Evolutionary conservation across 2,113 vertebrate genomes (phyloP).

Genomic region (Hirundichthys speculiger): DNA sequence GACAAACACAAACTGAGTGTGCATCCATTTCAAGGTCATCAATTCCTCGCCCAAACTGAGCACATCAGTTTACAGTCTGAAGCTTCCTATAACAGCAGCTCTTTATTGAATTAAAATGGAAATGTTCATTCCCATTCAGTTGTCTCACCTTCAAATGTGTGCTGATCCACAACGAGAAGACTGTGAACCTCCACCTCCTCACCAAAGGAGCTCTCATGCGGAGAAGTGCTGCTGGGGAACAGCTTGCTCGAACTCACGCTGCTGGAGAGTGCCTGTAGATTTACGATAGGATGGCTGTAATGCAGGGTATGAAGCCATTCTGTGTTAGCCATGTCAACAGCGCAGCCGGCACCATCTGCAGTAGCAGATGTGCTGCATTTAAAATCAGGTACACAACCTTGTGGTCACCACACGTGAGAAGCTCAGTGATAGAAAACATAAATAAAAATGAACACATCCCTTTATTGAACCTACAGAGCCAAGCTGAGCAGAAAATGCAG

Average conservation of each 20-base stretch:
- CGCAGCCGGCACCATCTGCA: slow-evolving; percentile 40
- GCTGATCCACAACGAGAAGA: slow-evolving; percentile 97
- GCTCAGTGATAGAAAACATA: slow-evolving; percentile 35
- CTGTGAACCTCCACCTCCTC: slow-evolving; percentile 99
- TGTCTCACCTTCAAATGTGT: slow-evolving; percentile 95
- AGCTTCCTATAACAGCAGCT: no score
- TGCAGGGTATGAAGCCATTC: slow-evolving; percentile 20
- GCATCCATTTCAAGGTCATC: no score
- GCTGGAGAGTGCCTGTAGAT: slow-evolving; percentile 90
- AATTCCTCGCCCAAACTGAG: no score
- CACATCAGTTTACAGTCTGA: no score
- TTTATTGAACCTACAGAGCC: slow-evolving; percentile 15
- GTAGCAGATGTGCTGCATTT: slow-evolving; percentile 55
- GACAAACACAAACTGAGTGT: no score
- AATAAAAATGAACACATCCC: slow-evolving; percentile 22
- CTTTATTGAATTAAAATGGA: slow-evolving; percentile 30
- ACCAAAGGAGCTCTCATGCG: slow-evolving; percentile 95
- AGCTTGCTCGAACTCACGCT: slow-evolving; percentile 98
- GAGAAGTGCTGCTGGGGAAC: slow-evolving; percentile 97
- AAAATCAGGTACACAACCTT: slow-evolving; percentile 52
- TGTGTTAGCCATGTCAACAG: slow-evolving; percentile 13
- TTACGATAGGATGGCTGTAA: slow-evolving; percentile 14
- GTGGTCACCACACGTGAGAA: slow-evolving; percentile 26
- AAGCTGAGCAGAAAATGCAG: slow-evolving; percentile 18
- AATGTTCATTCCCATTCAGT: slow-evolving; percentile 23